These are phyloP conservation scores for Dryocosmus kuriphilus DNA, from an alignment of 2,888 invertebrate genomes.

Conservation along the genomic window DNA sequence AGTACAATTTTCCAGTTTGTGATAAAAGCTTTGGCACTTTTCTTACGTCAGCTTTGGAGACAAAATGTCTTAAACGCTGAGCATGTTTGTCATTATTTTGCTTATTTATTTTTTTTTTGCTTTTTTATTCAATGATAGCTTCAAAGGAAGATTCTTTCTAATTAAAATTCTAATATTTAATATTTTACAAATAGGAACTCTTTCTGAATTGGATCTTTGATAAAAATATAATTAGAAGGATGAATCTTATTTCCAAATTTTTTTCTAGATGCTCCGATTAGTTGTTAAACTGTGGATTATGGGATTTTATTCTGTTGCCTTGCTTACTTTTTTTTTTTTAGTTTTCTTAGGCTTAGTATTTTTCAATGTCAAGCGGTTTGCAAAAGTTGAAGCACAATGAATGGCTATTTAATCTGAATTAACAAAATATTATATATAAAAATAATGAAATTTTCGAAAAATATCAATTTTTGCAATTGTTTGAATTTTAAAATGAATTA, in stretches of 20 bases:
- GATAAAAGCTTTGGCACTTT: constrained; percentile 23
- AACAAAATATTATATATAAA: too few species aligned
- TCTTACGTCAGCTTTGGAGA: constrained; percentile 20
- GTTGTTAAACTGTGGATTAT: neutral
- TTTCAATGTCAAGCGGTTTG: neutral
- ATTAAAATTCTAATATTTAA: neutral
- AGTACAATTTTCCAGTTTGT: constrained; percentile 51
- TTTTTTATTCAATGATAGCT: constrained; percentile 13
- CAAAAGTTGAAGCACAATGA: neutral
- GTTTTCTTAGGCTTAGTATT: neutral
- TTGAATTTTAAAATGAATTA: neutral
- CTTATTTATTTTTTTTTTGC: constrained; percentile 6
- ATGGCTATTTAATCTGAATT: too few species aligned
- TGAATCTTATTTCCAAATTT: neutral
- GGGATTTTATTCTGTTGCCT: neutral
- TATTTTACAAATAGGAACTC: neutral
- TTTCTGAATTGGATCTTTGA: too few species aligned
- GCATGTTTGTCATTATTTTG: constrained; percentile 29
- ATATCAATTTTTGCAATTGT: neutral
- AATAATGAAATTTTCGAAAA: neutral
- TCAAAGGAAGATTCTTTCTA: neutral
- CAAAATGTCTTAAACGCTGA: constrained; percentile 9
- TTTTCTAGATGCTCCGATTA: neutral
- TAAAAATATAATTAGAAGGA: neutral
- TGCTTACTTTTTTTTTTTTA: neutral